Conservation (phyloP, 1,140 invertebrate genomes). For the Drosophila lacertosa region DNA sequence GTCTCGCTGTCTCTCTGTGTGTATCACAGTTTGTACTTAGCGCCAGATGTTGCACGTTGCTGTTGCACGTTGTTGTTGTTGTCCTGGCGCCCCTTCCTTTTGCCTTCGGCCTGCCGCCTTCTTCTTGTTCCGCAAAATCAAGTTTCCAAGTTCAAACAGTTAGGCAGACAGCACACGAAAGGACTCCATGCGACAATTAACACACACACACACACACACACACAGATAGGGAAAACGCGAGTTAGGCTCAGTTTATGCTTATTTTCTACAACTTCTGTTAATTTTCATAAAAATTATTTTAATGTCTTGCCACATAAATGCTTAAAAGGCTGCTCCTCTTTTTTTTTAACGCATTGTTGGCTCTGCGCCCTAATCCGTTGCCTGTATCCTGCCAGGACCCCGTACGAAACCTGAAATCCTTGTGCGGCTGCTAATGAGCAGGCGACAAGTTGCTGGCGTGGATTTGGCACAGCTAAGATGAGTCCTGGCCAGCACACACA, state of each 20-base stretch:
- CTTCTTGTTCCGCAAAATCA: conserved; percentile 73
- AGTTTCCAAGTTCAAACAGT: conserved; percentile 78
- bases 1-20: conserved; percentile 53
- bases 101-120: conserved; percentile 28
- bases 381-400: conserved; percentile 44
- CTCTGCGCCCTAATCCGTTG: conserved; percentile 56
- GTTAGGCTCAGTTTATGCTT: conserved; percentile 18
- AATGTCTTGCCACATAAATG: conserved; percentile 59
- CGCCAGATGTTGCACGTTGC: conserved; percentile 78
- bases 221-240: neutral
- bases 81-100: conserved; percentile 11
- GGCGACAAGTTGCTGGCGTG: conserved; percentile 21
- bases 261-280: conserved; percentile 50
- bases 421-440: conserved; percentile 59
- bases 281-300: conserved; percentile 76
- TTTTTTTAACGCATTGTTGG: too few relatives aligned
- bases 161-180: conserved; percentile 32
- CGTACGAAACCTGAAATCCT: conserved; percentile 20
- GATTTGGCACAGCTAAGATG: conserved; percentile 11
- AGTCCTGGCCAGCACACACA: conserved; percentile 3
- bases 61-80: conserved; percentile 36
- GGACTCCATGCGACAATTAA: conserved; percentile 63
- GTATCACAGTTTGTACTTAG: conserved; percentile 82
- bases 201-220: conserved; percentile 34
- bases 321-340: neutral